These are phyloP conservation scores for Caerostris extrusa DNA, from an alignment of 1,140 invertebrate genomes.

Conservation along the genomic window DNA sequence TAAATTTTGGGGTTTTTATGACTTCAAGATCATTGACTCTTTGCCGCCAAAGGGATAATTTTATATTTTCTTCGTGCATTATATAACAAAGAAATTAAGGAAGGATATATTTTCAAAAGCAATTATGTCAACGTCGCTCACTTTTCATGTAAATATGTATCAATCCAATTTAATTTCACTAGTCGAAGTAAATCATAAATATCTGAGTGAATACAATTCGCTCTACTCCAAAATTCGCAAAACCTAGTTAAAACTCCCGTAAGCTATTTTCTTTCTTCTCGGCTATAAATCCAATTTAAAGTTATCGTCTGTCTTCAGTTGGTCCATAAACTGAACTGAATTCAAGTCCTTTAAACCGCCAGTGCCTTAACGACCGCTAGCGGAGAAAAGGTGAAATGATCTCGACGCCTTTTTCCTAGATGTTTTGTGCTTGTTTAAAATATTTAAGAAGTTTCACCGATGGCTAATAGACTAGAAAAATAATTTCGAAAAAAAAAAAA, in stretches of 20 bases:
- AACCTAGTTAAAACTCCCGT: slow-evolving; percentile 29
- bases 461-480: not conserved
- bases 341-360: not conserved
- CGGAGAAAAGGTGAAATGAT: not conserved
- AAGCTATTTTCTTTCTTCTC: not conserved
- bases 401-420: not conserved
- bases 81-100: not conserved
- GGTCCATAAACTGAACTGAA: slow-evolving; percentile 32
- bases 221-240: not conserved
- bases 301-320: slow-evolving; percentile 58
- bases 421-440: not conserved
- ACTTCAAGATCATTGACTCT: not conserved
- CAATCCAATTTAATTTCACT: slow-evolving; percentile 18
- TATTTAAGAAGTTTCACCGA: slow-evolving; percentile 30
- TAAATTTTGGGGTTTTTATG: not conserved
- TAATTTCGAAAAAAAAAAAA: not conserved
- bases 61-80: not conserved
- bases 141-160: slow-evolving; percentile 1
- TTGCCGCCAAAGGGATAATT: not conserved
- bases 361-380: slow-evolving; percentile 52
- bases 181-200: not conserved
- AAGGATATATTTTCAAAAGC: not conserved
- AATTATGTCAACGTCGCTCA: not conserved
- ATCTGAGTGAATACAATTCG: not conserved
- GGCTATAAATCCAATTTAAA: slow-evolving; percentile 58